These are phyloP conservation scores for Centropyge bicolor DNA, from an alignment of 2,797 vertebrate genomes.

Conservation along the genomic window DNA sequence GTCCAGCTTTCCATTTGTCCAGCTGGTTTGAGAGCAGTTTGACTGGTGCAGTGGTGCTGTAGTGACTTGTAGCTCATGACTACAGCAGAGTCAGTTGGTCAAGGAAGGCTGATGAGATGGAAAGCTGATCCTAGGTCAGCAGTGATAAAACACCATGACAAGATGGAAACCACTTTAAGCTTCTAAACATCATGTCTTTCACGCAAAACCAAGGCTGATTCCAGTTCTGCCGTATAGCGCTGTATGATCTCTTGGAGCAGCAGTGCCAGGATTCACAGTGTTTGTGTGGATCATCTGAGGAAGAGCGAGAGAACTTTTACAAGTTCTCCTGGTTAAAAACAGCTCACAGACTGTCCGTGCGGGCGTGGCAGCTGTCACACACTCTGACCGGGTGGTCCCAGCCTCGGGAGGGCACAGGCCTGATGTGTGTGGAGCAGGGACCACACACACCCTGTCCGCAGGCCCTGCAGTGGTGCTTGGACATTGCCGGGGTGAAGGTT, in stretches of 20 bases:
- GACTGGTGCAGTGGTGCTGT: constrained; percentile 4
- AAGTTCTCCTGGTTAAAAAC: not conserved
- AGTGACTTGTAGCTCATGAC: not conserved
- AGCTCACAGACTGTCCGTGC: constrained; percentile 75
- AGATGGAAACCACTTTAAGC: not conserved
- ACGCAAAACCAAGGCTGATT: constrained; percentile 23
- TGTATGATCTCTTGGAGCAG: constrained; percentile 5
- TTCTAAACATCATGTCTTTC: not conserved
- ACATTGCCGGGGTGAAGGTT: constrained; percentile 81
- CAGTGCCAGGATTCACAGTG: constrained; percentile 40
- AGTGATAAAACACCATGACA: not conserved
- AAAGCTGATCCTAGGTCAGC: constrained; percentile 9
- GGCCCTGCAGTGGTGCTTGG: constrained; percentile 90
- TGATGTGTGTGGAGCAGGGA: constrained; percentile 82
- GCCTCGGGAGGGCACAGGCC: constrained; percentile 86
- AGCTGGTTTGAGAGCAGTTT: not conserved
- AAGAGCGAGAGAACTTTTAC: constrained; percentile 35
- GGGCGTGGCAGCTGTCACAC: constrained; percentile 81
- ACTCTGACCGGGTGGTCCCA: constrained; percentile 91
- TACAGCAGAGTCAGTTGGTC: not conserved
- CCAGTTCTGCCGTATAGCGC: constrained; percentile 26
- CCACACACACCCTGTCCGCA: constrained; percentile 89
- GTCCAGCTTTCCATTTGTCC: constrained; percentile 36
- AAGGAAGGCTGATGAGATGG: constrained; percentile 7
- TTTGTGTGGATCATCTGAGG: constrained; percentile 27